Percentiles rank a stretch among this genome's conserved stretches.
These are phyloP conservation scores for Petroica traversi DNA, from an alignment of 2,113 vertebrate species.

Conservation along the genomic window DNA sequence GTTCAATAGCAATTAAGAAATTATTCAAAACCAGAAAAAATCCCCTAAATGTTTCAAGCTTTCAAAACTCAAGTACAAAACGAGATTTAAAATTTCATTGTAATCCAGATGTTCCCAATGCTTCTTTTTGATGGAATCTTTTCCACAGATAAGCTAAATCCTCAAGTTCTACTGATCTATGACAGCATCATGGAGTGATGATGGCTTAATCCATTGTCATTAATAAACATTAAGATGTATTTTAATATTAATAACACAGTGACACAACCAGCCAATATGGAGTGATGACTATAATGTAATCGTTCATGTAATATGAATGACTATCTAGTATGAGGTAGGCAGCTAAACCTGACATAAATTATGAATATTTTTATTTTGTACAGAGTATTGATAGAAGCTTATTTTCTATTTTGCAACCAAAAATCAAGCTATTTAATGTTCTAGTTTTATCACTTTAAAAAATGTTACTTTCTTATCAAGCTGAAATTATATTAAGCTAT, in stretches of 20 bases:
- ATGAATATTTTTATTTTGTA: not conserved
- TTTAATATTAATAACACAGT: not conserved
- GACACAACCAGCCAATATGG: not conserved
- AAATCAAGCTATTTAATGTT: not conserved
- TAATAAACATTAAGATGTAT: not conserved
- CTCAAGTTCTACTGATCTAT: not conserved
- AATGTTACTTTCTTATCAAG: not conserved
- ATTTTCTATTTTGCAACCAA: not conserved
- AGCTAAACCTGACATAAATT: not conserved
- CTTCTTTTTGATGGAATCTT: not conserved
- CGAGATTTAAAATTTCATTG: not conserved
- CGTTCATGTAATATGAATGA: not conserved
- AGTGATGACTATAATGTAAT: not conserved
- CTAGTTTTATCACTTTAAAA: not conserved
- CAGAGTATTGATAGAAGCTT: not conserved
- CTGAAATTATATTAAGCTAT: not conserved
- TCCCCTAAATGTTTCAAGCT: accelerated
- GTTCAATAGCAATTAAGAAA: not conserved
- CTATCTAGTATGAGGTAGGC: not conserved
- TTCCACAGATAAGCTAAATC: not conserved
- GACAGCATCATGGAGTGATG: not conserved
- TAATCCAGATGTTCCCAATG: not conserved
- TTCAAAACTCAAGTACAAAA: not conserved
- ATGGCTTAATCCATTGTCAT: not conserved
- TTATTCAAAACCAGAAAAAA: not conserved